Evolutionary conservation across 2,888 invertebrate species (phyloP), one percentile per base, ranked within the genome.

Genomic region (Argynnis bischoffii): DNA sequence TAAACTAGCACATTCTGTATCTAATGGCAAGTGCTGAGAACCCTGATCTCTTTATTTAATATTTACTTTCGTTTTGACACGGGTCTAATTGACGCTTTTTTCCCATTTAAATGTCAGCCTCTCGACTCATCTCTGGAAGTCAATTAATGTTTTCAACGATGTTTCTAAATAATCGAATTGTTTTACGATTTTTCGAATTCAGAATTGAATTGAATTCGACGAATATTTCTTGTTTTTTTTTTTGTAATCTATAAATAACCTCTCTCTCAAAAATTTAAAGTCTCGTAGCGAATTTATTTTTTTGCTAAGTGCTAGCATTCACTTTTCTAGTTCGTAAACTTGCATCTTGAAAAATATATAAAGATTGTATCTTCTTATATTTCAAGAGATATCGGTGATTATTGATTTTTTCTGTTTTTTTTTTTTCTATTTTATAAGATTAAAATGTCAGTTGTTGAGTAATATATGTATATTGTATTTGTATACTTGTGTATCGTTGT

Each of bases 301-400:
- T n/a, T n/a, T n/a, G n/a, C n/a, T n/a, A n/a, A n/a, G n/a, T 8
- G 1, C 8, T 41, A 41, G 11, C 11, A 41, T 41, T 35, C 35
- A 8, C 35, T 6, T 0, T 35, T 35, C 35, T 6, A 35, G 35
- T 35, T 35, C 35, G 1, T 35, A 35, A 35, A 35, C 35, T 8
- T 8, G 6, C 8, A 35, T 35, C 35, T 35, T 35, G 6, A 35
- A 35, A 6, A 35, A 35, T 35, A 35, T 35, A 8, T 35, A 35
- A 35, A 2, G 6, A n/a, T n/a, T n/a, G n/a, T n/a, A n/a, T n/a
- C n/a, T n/a, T n/a, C n/a, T n/a, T n/a, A 90, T 60, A 86, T 85
- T 0, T 87, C 89, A 0, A 77, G 89, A 72, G 90, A 89, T 6
- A 71, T 81, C 6, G 87, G 90, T 88, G 66, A 76, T 81, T 69